Evolutionary conservation across 2,113 vertebrate species (phyloP).

Genomic region (Eulemur rufifrons): DNA sequence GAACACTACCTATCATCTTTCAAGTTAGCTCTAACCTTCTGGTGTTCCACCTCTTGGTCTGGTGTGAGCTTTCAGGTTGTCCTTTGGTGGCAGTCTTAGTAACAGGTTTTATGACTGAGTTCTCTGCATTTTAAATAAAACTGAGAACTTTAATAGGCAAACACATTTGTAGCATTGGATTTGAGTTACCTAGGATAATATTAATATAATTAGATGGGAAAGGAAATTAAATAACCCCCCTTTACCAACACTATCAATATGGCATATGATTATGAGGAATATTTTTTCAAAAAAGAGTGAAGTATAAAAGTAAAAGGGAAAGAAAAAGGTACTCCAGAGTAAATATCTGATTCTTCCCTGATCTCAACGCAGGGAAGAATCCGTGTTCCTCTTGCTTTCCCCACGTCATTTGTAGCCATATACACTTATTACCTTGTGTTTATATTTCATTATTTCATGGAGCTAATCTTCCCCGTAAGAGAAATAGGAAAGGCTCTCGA

Average conservation of each 20-base stretch:
- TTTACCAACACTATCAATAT: background rate
- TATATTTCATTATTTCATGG: background rate
- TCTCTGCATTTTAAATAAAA: background rate
- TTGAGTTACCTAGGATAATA: background rate
- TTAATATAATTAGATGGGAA: background rate
- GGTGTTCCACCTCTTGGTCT: background rate
- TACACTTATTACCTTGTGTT: background rate
- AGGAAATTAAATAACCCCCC: background rate
- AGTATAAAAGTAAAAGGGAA: background rate
- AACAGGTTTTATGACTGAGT: background rate
- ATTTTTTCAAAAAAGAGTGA: background rate
- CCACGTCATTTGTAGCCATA: background rate
- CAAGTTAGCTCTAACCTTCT: background rate
- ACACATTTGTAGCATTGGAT: background rate
- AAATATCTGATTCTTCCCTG: background rate
- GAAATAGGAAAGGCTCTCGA: background rate
- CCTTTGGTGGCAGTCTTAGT: background rate
- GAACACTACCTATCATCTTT: background rate
- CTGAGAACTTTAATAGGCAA: background rate
- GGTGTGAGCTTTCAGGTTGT: background rate
- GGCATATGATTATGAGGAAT: background rate
- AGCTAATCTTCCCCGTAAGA: background rate
- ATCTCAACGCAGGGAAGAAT: background rate
- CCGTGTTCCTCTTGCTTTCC: background rate
- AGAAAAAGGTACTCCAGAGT: background rate